phyloP scores from a whole-genome alignment of 23 tunicate genomes.

The Halocynthia roretzi region DNA sequence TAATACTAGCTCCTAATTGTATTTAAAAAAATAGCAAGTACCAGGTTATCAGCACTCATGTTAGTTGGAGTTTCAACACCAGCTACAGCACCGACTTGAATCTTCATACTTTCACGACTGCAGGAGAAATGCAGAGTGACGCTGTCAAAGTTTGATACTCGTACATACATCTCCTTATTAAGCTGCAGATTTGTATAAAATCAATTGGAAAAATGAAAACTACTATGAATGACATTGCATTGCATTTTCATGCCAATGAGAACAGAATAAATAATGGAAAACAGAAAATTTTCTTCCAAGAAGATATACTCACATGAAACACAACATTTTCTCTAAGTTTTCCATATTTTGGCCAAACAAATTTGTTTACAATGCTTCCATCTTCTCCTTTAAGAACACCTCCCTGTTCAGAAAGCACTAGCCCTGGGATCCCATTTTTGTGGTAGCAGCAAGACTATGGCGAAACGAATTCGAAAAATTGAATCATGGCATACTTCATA shows the following conservation, averaged over 20 bases:
- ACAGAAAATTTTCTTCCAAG: too few relatives aligned
- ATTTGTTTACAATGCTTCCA: conserved; percentile 54
- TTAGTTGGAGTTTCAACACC: conserved; percentile 12
- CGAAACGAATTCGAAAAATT: background rate
- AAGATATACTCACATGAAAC: conserved; percentile 18
- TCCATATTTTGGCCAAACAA: conserved; percentile 66
- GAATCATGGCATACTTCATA: too few relatives aligned
- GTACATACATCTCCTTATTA: conserved; percentile 76
- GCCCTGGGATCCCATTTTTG: conserved; percentile 64
- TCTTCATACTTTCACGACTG: conserved; percentile 42
- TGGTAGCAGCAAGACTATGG: conserved; percentile 86
- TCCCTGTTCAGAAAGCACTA: conserved; percentile 60
- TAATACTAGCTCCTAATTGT: too few relatives aligned
- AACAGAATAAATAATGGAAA: background rate
- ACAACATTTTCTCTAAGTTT: conserved; percentile 42
- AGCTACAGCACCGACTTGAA: conserved; percentile 55
- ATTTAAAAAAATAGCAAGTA: background rate
- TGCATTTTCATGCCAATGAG: background rate
- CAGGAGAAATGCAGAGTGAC: conserved; percentile 49
- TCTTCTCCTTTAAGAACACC: conserved; percentile 60
- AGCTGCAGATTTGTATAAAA: conserved; percentile 17
- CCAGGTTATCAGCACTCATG: conserved; percentile 9
- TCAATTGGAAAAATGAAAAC: background rate
- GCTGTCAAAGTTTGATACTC: conserved; percentile 24
- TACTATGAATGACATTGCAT: background rate